These are phyloP conservation scores for Orestias chungarensis DNA, from an alignment of 2,797 vertebrate genomes.

Conservation along the genomic window DNA sequence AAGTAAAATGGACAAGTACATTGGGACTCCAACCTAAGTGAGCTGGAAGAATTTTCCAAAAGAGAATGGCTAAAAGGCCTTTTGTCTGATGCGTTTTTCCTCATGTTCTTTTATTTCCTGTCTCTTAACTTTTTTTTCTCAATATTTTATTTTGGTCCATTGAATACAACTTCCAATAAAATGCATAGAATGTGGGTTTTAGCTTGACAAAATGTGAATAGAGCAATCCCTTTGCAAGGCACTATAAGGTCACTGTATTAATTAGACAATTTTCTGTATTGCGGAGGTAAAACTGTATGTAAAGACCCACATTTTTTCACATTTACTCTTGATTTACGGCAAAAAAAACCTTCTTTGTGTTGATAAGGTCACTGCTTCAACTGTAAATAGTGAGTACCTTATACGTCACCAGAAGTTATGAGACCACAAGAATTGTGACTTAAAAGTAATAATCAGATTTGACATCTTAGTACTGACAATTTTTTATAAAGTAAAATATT, in stretches of 20 bases:
- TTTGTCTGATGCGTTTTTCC: background rate
- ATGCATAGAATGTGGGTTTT: background rate
- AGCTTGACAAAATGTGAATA: background rate
- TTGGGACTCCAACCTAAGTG: background rate
- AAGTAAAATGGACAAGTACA: background rate
- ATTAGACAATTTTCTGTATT: constrained; percentile 6
- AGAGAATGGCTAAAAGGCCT: background rate
- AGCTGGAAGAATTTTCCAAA: background rate
- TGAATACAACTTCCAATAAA: background rate
- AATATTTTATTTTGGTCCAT: background rate
- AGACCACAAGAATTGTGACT: constrained; percentile 46
- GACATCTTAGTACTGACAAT: constrained; percentile 9
- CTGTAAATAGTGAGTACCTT: constrained; percentile 35
- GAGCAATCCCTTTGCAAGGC: constrained; percentile 1
- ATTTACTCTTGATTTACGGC: constrained; percentile 2
- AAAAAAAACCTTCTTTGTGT: constrained; percentile 11
- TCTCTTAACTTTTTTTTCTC: too few species aligned
- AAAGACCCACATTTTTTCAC: too few species aligned
- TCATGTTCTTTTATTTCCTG: background rate
- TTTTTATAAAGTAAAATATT: background rate
- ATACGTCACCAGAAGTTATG: constrained; percentile 45
- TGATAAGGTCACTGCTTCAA: constrained; percentile 45
- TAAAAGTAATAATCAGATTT: constrained; percentile 22
- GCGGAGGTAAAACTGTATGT: background rate
- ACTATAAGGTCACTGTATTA: background rate